Evolutionary conservation across 2,797 vertebrate species (phyloP), one percentile per base, ranked within the genome.

Genomic region (Semaprochilodus insignis): DNA sequence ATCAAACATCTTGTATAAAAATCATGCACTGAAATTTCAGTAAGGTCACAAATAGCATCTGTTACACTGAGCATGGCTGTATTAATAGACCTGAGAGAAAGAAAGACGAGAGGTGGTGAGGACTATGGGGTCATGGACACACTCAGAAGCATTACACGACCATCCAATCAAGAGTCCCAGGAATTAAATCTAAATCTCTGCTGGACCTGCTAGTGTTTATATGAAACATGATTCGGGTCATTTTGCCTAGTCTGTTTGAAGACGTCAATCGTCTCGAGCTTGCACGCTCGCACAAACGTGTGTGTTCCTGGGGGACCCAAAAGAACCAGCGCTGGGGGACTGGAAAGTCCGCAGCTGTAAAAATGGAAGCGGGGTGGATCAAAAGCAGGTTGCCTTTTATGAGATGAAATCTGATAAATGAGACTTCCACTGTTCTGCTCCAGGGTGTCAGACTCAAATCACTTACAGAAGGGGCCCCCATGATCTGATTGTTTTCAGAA

Each of bases 341-440:
- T 79, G 78, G 87, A 83, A 89, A 85, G 80, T 71, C 66, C 63
- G 85, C 91, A 91, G 90, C 90, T 92, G 92, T 87, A 62, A 81
- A 91, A 93, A 91, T 90, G 3, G 83, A 63, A 81, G 73, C 14
- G 44, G 21, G n/a, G 40, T 34, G 57, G 88, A 92, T 91, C 88
- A 89, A 90, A 88, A 87, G 79, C 72, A 85, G 85, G 85, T 87
- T 86, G 80, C 82, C 80, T 84, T 89, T 89, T 89, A 85, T 85
- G 62, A 87, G 21, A 14, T 88, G 89, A 93, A 90, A 92, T 83
- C 88, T 88, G 90, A 93, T 92, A 90, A 90, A 91, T 87, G 81
- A 69, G 78, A 87, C 80, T 63, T 75, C 87, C 83, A 77, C 80
- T 78, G 80, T 80, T 88, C 23, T 36, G 75, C 78, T 88, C 87